Conservation (phyloP, 2,888 invertebrate species). For the Atrina japonica region DNA sequence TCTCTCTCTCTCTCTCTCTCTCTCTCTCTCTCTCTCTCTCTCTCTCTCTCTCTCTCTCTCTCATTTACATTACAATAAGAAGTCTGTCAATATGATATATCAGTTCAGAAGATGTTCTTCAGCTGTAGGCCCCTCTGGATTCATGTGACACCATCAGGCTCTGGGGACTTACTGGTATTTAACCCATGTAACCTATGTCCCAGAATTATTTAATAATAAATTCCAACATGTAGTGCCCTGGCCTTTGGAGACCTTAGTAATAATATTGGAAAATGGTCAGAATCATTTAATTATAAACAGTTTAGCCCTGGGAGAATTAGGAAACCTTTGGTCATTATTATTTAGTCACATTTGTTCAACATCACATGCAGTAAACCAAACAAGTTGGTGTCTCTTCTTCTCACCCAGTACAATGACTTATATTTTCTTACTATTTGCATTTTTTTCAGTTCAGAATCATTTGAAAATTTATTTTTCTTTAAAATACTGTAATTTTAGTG, state of each 20-base stretch:
- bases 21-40: conserved; percentile 21
- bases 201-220: conserved; percentile 6
- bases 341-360: too few relatives aligned
- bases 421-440: too few relatives aligned
- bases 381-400: too few relatives aligned
- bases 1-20: conserved; percentile 20
- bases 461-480: too few relatives aligned
- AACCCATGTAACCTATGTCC: conserved; percentile 15
- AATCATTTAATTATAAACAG: conserved; percentile 1
- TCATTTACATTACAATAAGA: conserved; percentile 22
- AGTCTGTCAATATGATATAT: conserved; percentile 21
- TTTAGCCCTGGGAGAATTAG: neutral
- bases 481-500: too few relatives aligned
- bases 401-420: too few relatives aligned
- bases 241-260: conserved; percentile 1
- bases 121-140: conserved; percentile 10
- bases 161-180: conserved; percentile 8
- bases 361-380: too few relatives aligned
- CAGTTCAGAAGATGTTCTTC: conserved; percentile 2
- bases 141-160: neutral
- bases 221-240: neutral
- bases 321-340: neutral
- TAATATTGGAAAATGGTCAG: conserved; percentile 2
- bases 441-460: too few relatives aligned
- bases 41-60: conserved; percentile 25